Evolutionary conservation across 1,140 invertebrate species (phyloP).

Genomic region (Condylostylus longicornis): DNA sequence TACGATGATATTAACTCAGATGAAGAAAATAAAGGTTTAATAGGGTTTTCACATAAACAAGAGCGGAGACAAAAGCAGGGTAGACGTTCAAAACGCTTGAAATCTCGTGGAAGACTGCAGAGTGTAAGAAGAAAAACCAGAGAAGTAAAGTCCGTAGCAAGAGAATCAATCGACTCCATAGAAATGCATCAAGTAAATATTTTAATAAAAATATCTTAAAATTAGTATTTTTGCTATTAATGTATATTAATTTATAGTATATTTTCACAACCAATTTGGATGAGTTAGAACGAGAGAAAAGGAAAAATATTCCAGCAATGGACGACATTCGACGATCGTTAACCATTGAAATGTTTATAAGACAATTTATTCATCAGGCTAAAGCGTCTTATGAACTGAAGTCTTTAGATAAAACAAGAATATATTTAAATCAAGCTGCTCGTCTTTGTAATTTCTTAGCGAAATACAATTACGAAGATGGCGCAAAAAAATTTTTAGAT

Average conservation of each 20-base stretch:
- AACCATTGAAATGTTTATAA: conserved; percentile 46
- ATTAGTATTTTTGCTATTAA: not conserved
- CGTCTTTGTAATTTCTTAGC: conserved; percentile 46
- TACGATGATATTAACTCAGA: not conserved
- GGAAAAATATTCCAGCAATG: conserved; percentile 29
- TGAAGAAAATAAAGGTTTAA: conserved; percentile 12
- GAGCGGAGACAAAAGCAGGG: conserved; percentile 15
- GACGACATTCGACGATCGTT: conserved; percentile 37
- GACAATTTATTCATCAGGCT: conserved; percentile 20
- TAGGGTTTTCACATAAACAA: conserved; percentile 21
- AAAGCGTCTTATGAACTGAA: conserved; percentile 19
- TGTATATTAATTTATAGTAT: conserved; percentile 24
- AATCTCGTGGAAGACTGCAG: conserved; percentile 24
- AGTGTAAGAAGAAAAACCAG: conserved; percentile 12
- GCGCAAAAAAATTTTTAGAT: conserved; percentile 35
- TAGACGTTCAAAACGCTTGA: conserved; percentile 17
- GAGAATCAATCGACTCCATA: conserved; percentile 25
- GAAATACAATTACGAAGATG: conserved; percentile 37
- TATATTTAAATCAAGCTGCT: conserved; percentile 52
- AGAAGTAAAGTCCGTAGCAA: no score
- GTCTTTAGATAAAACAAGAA: conserved; percentile 39
- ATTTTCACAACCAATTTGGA: conserved; percentile 33
- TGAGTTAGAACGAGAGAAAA: conserved; percentile 11
- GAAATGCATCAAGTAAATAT: conserved; percentile 22
- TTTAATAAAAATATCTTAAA: not conserved